These are phyloP conservation scores for Manis pentadactyla DNA, from an alignment of 2,797 vertebrate species.

Conservation along the genomic window DNA sequence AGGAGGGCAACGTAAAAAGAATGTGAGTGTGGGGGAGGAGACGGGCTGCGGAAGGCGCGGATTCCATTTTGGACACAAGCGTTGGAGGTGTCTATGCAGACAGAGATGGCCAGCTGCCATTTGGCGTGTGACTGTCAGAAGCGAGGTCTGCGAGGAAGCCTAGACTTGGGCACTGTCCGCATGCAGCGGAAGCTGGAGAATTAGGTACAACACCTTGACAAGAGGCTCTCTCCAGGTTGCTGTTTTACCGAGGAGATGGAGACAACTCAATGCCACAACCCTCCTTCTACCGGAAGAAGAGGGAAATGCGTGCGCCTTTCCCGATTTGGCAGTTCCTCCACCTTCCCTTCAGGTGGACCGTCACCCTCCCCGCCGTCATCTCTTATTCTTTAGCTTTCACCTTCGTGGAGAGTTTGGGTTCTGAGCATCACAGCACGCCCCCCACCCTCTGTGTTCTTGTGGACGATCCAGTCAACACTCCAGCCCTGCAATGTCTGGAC, in stretches of 20 bases:
- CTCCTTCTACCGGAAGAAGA: background rate
- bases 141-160: background rate
- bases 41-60: background rate
- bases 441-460: background rate
- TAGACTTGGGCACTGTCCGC: background rate
- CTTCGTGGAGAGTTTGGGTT: background rate
- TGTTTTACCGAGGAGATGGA: background rate
- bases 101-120: background rate
- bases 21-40: background rate
- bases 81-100: background rate
- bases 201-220: no score
- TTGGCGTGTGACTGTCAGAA: background rate
- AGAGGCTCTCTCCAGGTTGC: background rate
- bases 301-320: background rate
- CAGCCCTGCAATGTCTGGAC: background rate
- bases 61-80: background rate
- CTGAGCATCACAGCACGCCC: background rate
- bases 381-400: background rate
- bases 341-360: background rate
- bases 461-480: background rate
- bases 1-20: background rate
- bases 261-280: no score
- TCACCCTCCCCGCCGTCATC: no score
- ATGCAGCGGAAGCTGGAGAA: background rate
- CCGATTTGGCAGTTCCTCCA: background rate